Evolutionary conservation across 2,888 invertebrate species (phyloP).

Genomic region (Caenorhabditis doughertyi): DNA sequence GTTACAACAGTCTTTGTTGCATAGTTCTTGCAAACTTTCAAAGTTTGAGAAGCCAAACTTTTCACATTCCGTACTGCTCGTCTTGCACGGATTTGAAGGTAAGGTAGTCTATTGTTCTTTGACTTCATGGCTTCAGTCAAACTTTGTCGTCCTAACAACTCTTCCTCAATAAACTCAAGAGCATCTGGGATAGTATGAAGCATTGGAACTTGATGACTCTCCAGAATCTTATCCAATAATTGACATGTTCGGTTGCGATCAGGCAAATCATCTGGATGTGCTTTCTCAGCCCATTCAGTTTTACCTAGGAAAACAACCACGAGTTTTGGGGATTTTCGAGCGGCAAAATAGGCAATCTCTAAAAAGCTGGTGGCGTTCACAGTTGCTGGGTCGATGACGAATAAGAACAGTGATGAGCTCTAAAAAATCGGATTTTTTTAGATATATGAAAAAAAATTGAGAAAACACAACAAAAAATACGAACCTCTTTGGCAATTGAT

Average conservation of each 20-base stretch:
- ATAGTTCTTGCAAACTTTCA: slow-evolving; percentile 48
- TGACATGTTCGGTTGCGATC: slow-evolving; percentile 81
- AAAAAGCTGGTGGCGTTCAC: slow-evolving; percentile 82
- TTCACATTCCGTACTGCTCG: slow-evolving; percentile 59
- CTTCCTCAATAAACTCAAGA: slow-evolving; percentile 80
- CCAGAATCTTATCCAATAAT: slow-evolving; percentile 80
- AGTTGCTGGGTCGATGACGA: slow-evolving; percentile 82
- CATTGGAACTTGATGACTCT: slow-evolving; percentile 77
- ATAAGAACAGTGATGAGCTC: slow-evolving; percentile 82
- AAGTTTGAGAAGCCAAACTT: slow-evolving; percentile 33
- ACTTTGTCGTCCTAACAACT: slow-evolving; percentile 78
- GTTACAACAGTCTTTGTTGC: slow-evolving; percentile 62
- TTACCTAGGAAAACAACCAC: slow-evolving; percentile 72
- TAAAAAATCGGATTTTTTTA: slow-evolving; percentile 66
- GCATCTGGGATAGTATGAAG: slow-evolving; percentile 77
- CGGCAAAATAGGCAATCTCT: slow-evolving; percentile 82
- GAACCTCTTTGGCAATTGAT: slow-evolving; percentile 80
- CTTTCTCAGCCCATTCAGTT: slow-evolving; percentile 81
- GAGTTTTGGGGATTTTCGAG: slow-evolving; percentile 76
- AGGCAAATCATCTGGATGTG: slow-evolving; percentile 79
- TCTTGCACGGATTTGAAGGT: slow-evolving; percentile 75
- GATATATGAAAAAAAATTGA: background rate
- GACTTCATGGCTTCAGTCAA: slow-evolving; percentile 74
- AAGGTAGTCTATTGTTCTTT: slow-evolving; percentile 78
- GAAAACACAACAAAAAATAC: background rate